Percentiles rank a stretch among this genome's conserved stretches.
These are phyloP conservation scores for Theonella swinhoei DNA, from an alignment of 37 sponge, comb jelly and placozoan species.

Conservation along the genomic window DNA sequence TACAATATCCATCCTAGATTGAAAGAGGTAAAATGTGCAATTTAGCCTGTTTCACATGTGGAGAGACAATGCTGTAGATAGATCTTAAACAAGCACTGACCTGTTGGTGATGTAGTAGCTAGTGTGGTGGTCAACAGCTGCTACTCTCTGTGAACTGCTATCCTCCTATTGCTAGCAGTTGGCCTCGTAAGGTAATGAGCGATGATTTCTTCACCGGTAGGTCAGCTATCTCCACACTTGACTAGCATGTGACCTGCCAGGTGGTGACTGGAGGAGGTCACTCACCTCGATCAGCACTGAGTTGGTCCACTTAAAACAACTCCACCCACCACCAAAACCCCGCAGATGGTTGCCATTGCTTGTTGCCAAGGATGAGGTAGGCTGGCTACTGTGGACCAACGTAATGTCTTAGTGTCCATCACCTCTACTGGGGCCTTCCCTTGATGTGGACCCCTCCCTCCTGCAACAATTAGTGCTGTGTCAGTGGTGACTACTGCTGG, in stretches of 20 bases:
- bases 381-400: conserved; percentile 11
- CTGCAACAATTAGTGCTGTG: neutral
- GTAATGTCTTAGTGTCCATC: conserved; percentile 15
- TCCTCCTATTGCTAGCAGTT: conserved; percentile 11
- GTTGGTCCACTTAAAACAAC: no score
- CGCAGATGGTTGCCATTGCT: neutral
- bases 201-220: neutral
- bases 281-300: neutral
- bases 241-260: neutral
- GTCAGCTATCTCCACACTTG: neutral
- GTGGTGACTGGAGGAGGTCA: neutral
- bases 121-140: no score
- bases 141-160: no score
- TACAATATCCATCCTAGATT: no score
- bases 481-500: neutral
- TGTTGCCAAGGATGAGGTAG: conserved; percentile 1
- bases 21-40: no score
- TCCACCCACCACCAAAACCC: neutral
- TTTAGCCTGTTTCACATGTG: no score
- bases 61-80: no score
- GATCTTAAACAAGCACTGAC: no score
- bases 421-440: neutral
- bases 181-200: neutral
- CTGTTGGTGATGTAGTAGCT: no score
- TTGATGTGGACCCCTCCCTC: neutral